Evolutionary conservation across 1,140 invertebrate genomes (phyloP).

Genomic region (Pseudomyrmex dendroicus): DNA sequence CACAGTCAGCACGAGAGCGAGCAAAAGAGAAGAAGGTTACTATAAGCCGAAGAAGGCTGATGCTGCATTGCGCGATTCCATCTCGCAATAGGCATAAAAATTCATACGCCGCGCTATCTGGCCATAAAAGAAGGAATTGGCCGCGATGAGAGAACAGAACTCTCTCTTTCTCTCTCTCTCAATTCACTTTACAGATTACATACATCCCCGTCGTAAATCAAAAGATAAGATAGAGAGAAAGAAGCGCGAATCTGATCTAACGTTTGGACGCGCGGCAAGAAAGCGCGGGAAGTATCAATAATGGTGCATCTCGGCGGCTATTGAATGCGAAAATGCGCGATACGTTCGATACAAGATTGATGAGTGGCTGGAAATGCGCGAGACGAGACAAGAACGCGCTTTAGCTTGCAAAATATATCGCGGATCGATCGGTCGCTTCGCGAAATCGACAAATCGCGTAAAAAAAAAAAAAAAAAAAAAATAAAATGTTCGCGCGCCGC

Average conservation of each 20-base stretch:
- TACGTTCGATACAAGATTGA: conserved; percentile 28
- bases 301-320: conserved; percentile 22
- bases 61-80: conserved; percentile 2
- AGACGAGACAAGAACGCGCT: background rate
- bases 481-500: too few relatives aligned
- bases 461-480: too few relatives aligned
- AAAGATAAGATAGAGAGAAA: background rate
- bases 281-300: background rate
- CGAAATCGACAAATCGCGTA: background rate
- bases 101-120: conserved; percentile 13
- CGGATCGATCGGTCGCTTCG: background rate
- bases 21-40: too few relatives aligned
- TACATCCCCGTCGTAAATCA: conserved; percentile 48
- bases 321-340: conserved; percentile 19
- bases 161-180: background rate
- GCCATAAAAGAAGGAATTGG: conserved; percentile 7
- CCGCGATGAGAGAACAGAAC: background rate
- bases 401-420: background rate
- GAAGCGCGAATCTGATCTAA: conserved; percentile 15
- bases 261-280: background rate
- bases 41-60: background rate
- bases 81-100: conserved; percentile 45
- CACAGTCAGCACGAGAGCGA: background rate
- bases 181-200: conserved; percentile 46
- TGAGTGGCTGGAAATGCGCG: background rate